These are phyloP conservation scores for Beris morrisii DNA, from an alignment of 2,888 invertebrate species.

Conservation along the genomic window DNA sequence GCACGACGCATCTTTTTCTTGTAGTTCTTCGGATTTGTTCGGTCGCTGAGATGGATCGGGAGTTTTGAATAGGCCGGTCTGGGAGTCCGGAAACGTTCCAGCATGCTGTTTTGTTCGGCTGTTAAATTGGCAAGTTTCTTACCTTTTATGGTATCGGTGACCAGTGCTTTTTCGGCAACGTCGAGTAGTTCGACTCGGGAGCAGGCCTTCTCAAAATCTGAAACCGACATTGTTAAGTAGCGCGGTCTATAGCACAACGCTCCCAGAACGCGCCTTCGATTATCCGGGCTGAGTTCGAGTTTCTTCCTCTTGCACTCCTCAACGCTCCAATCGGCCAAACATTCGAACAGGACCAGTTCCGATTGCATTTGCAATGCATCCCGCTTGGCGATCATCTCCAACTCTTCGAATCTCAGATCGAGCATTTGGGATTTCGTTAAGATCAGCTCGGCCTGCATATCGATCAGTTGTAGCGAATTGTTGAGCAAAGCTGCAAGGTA, in stretches of 20 bases:
- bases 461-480: constrained; percentile 55
- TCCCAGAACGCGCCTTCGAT: constrained; percentile 53
- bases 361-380: constrained; percentile 53
- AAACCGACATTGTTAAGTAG: constrained; percentile 49
- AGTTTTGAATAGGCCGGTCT: constrained; percentile 54
- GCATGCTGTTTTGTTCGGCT: constrained; percentile 51
- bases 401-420: constrained; percentile 53
- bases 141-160: constrained; percentile 51
- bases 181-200: constrained; percentile 54
- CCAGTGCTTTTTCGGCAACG: constrained; percentile 49
- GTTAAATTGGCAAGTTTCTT: constrained; percentile 53
- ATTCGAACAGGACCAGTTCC: constrained; percentile 53
- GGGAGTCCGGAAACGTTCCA: constrained; percentile 53
- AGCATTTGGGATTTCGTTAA: constrained; percentile 50
- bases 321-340: constrained; percentile 54
- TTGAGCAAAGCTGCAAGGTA: constrained; percentile 53
- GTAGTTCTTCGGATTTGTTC: constrained; percentile 55
- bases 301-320: constrained; percentile 54
- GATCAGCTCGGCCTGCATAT: constrained; percentile 55
- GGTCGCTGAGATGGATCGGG: constrained; percentile 56
- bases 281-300: constrained; percentile 51
- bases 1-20: constrained; percentile 54
- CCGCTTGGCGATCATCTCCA: constrained; percentile 55
- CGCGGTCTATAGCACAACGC: constrained; percentile 53
- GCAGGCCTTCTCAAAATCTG: constrained; percentile 52